Percentiles rank a stretch among this genome's conserved stretches.
Conservation (phyloP, 2,888 invertebrate genomes). For the Pseudococcus jackbeardsleyi region DNA sequence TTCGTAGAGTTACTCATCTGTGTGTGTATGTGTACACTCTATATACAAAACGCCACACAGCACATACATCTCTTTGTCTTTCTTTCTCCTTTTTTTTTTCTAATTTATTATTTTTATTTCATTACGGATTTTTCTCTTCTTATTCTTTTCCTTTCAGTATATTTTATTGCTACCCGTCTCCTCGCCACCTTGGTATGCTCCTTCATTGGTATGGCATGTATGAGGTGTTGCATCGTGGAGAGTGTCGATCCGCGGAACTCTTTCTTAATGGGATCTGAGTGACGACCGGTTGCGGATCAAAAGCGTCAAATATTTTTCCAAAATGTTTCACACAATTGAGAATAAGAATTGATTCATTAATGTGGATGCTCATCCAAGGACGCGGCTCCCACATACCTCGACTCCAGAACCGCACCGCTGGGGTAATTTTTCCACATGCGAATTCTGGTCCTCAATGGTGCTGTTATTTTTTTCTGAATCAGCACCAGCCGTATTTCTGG, state of each 20-base stretch:
- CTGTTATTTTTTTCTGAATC: not conserved
- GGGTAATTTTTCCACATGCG: not conserved
- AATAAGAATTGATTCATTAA: conserved; percentile 12
- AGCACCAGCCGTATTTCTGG: not conserved
- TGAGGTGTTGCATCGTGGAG: too few relatives aligned
- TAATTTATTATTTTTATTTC: conserved; percentile 54
- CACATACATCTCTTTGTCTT: not conserved
- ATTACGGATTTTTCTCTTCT: conserved; percentile 24
- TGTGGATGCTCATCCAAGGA: not conserved
- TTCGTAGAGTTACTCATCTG: not conserved
- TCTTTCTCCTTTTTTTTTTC: not conserved
- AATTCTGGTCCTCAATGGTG: not conserved
- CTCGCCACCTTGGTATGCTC: not conserved
- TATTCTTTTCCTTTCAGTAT: conserved; percentile 13
- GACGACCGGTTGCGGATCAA: not conserved
- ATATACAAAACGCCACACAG: not conserved
- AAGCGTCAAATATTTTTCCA: not conserved
- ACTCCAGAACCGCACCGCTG: not conserved
- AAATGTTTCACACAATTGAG: conserved; percentile 20
- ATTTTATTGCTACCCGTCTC: not conserved
- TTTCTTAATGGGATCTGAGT: not conserved
- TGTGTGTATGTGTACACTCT: not conserved
- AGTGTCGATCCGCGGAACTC: too few relatives aligned
- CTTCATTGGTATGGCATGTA: not conserved
- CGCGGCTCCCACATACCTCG: not conserved